Evolutionary conservation across 2,888 invertebrate species (phyloP).

Genomic region (Ariolimax columbianus): DNA sequence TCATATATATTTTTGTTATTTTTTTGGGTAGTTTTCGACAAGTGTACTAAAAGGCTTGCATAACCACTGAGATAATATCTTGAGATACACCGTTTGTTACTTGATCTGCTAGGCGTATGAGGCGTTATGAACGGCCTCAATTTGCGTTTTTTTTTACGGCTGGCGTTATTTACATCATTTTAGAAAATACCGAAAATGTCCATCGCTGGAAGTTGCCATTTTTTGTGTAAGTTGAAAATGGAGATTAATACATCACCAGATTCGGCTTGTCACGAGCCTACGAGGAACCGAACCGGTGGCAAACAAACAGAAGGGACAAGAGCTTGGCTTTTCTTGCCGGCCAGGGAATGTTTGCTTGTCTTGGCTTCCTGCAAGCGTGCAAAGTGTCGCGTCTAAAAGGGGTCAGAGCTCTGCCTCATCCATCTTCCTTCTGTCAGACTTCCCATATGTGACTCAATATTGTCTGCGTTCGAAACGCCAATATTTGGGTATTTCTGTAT

Average conservation of each 20-base stretch:
- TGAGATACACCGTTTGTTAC: no score
- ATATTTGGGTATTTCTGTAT: no score
- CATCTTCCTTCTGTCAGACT: constrained; percentile 34
- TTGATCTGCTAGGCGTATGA: no score
- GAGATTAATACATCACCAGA: constrained; percentile 42
- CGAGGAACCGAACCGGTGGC: background rate
- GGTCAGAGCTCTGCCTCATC: constrained; percentile 32
- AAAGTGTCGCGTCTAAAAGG: constrained; percentile 35
- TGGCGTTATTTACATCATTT: background rate
- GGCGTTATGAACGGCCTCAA: background rate
- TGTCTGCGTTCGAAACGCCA: constrained; percentile 41
- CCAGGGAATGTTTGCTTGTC: constrained; percentile 19
- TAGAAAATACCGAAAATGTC: background rate
- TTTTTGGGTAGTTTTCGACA: no score
- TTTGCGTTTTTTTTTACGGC: background rate
- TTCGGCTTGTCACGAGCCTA: background rate
- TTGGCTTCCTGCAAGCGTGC: constrained; percentile 18
- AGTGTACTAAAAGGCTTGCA: no score
- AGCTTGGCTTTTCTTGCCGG: constrained; percentile 9
- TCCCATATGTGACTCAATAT: constrained; percentile 40
- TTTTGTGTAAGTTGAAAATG: background rate
- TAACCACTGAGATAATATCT: no score
- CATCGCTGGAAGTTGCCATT: background rate
- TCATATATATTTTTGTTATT: no score
- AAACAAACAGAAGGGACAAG: background rate